A percentile compares a stretch with the other conserved stretches of the same genome.
Conservation (phyloP, 2,113 vertebrate species). For the Actenoides lindsayi region DNA sequence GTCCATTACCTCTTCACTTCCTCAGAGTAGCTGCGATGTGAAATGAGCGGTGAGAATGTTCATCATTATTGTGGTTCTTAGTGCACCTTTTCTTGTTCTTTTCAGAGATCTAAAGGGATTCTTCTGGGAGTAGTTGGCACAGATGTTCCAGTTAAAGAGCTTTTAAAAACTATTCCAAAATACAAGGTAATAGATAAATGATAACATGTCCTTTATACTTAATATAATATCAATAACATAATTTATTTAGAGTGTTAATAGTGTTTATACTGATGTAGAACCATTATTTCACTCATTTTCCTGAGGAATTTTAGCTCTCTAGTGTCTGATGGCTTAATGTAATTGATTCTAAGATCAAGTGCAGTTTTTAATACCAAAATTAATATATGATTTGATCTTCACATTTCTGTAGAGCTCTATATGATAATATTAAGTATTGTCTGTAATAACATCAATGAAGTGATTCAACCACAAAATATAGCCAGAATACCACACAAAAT, state of each 20-base stretch:
- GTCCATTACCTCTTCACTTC: neutral
- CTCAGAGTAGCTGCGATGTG: neutral
- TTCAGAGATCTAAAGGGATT: slow-evolving; percentile 93
- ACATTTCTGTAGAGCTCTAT: neutral
- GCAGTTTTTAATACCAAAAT: neutral
- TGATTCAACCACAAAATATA: neutral
- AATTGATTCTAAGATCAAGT: neutral
- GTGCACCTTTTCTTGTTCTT: slow-evolving; percentile 19
- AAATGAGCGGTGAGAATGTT: neutral
- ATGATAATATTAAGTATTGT: neutral
- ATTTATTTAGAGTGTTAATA: neutral
- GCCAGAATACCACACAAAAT: neutral
- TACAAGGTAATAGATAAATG: slow-evolving; percentile 87
- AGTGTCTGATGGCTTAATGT: neutral
- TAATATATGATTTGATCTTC: neutral
- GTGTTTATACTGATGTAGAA: neutral
- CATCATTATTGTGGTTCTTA: neutral
- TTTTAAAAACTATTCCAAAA: slow-evolving; percentile 96
- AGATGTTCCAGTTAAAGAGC: slow-evolving; percentile 96
- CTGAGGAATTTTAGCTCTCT: neutral
- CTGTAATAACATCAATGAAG: neutral
- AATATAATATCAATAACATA: neutral
- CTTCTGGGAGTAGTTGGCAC: slow-evolving; percentile 97
- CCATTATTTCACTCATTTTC: neutral
- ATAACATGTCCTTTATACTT: neutral